Evolutionary conservation across 2,888 invertebrate genomes (phyloP).

Genomic region (Idaea aversata): DNA sequence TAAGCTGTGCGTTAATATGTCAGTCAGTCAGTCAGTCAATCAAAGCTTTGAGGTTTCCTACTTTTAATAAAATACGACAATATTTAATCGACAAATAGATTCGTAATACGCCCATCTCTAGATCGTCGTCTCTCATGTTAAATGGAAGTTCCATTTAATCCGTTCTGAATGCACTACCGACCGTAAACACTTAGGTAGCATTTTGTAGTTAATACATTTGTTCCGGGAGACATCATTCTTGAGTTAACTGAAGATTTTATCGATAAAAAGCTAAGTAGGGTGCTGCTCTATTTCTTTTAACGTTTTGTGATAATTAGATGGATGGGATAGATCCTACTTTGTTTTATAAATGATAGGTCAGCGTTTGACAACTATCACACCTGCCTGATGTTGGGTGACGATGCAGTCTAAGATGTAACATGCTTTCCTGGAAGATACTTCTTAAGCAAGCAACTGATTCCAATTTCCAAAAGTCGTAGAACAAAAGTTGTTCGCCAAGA

Average conservation of each 20-base stretch:
- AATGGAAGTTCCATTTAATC: slow-evolving; percentile 20
- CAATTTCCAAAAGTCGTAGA: too few species aligned
- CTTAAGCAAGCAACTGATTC: too few species aligned
- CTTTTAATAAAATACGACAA: neutral
- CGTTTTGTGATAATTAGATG: too few species aligned
- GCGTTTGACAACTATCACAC: too few species aligned
- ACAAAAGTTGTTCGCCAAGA: too few species aligned
- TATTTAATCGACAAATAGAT: neutral
- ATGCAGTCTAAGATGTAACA: too few species aligned
- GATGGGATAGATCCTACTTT: too few species aligned
- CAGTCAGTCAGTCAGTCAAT: neutral
- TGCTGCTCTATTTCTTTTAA: too few species aligned
- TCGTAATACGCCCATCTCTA: slow-evolving; percentile 1
- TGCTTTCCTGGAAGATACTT: too few species aligned
- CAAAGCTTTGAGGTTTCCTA: neutral
- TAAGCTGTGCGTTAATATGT: neutral
- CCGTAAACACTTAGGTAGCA: slow-evolving; percentile 8
- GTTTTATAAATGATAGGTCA: too few species aligned
- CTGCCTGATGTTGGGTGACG: too few species aligned
- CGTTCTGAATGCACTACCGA: slow-evolving; percentile 12
- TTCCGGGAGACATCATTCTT: neutral
- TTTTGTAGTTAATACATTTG: neutral
- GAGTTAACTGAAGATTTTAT: slow-evolving; percentile 1
- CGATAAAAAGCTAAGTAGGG: neutral
- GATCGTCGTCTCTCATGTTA: slow-evolving; percentile 3